Percentiles rank a stretch among this genome's conserved stretches.
Evolutionary conservation across 2,113 vertebrate species (phyloP).

Genomic region (Pluvianellus socialis): DNA sequence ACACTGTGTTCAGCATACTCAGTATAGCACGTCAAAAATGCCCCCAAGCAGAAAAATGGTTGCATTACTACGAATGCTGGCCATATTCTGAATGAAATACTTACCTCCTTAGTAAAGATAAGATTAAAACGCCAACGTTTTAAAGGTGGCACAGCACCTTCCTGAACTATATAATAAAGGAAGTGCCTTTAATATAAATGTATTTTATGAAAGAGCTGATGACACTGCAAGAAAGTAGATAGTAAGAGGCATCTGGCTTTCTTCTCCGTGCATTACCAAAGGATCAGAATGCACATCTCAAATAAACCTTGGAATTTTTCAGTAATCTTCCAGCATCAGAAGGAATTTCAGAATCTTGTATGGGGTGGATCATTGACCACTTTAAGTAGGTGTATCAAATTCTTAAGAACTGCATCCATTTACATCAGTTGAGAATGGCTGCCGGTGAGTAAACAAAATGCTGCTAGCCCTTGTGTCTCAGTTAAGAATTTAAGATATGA

Average conservation of each 20-base stretch:
- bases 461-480: background rate
- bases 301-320: background rate
- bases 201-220: background rate
- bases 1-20: background rate
- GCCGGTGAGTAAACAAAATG: background rate
- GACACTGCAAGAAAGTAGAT: background rate
- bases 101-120: background rate
- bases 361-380: background rate
- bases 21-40: background rate
- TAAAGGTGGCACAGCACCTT: background rate
- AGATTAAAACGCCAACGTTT: constrained; percentile 7
- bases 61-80: background rate
- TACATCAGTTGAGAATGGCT: background rate
- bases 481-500: background rate
- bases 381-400: background rate
- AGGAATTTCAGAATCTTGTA: background rate
- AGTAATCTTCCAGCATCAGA: background rate
- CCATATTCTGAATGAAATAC: constrained; percentile 1
- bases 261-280: background rate
- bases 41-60: constrained; percentile 27
- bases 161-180: background rate
- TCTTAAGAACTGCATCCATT: background rate
- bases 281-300: background rate
- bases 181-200: background rate
- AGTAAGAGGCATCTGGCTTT: background rate